These are phyloP conservation scores for Adelphocoris suturalis DNA, from an alignment of 2,888 invertebrate genomes.

Conservation along the genomic window DNA sequence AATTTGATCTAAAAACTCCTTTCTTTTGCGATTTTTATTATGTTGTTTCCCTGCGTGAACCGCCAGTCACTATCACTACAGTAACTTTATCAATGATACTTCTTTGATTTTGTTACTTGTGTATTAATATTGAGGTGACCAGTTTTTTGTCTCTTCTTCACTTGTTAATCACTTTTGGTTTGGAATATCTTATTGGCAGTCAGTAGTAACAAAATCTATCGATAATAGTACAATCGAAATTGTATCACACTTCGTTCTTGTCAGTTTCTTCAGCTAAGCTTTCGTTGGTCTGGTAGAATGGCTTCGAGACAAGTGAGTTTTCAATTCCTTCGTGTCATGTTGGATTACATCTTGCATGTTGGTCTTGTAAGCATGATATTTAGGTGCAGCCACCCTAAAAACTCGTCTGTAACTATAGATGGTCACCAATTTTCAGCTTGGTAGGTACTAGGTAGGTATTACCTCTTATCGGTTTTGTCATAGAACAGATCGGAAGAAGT, in stretches of 20 bases:
- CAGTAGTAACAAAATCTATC: too few relatives aligned
- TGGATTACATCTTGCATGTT: slow-evolving; percentile 18
- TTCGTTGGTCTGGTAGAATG: background rate
- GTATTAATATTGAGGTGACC: background rate
- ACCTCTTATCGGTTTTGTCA: too few relatives aligned
- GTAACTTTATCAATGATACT: background rate
- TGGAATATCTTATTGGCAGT: too few relatives aligned
- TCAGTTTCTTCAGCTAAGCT: slow-evolving; percentile 7
- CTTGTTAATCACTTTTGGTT: too few relatives aligned
- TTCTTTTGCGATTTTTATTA: background rate
- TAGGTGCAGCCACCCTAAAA: too few relatives aligned
- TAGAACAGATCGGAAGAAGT: too few relatives aligned
- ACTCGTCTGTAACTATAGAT: too few relatives aligned
- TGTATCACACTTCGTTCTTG: background rate
- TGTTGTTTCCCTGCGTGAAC: background rate
- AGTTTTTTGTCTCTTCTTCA: too few relatives aligned
- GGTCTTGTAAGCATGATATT: background rate
- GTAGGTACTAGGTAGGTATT: too few relatives aligned
- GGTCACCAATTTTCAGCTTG: too few relatives aligned
- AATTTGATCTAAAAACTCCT: too few relatives aligned
- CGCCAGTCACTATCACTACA: slow-evolving; percentile 26
- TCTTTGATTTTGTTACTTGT: background rate
- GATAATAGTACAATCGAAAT: background rate
- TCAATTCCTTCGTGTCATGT: background rate
- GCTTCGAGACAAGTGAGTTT: slow-evolving; percentile 43